Base-by-base conservation (phyloP, 64 coral and sea anemone species). In the Astreopora myriophthalma region DNA sequence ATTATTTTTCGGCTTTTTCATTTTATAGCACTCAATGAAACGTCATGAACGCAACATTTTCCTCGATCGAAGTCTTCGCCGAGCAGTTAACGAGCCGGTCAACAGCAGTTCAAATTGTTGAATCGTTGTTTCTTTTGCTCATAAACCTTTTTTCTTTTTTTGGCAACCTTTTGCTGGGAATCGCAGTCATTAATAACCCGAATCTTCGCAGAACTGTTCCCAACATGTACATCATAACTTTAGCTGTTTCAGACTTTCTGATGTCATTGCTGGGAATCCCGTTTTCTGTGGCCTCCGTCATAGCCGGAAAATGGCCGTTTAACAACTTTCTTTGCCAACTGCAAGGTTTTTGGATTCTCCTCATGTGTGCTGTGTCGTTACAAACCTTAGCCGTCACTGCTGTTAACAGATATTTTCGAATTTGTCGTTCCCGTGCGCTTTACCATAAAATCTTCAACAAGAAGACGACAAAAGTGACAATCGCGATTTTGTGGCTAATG, bases 361-460 rank as follows among this genome's bases (percentile, higher is more conserved):
- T 92, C 9, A 20, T 92, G 14, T 71, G 46, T 46, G 51, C 73
- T 20, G 84, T 79, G 19, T 93, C 91, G 12, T 25, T 87, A 26
- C 83, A 93, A 27, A 87, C 71, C 8, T 60, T 93, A 26, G 83
- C 91, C 36, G 34, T 93, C 81, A 93, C 80, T 1, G 71, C 91
- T 31, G 61, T 87, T 20, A 93, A 93, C 91, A 38, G 91, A 48
- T 94, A 95, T 35, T 91, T 42, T 23, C 79, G 64, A 52, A 68
- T 79, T 35, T 78, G 48, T n/a, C 70, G 88, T 35, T 55, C 88
- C 6, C 87, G 90, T 20, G 31, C 74, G 14, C 75, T 71, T 13
- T 95, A 95, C 30, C 55, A 77, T 20, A 86, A 70, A 29, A 19
- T 83, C 49, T 95, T 95, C 72, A 95, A 83, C 30, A 79, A 79